Evolutionary conservation across 1,140 invertebrate genomes (phyloP), one percentile per base, ranked within the genome.

Genomic region (Pachypeltis micranthus): DNA sequence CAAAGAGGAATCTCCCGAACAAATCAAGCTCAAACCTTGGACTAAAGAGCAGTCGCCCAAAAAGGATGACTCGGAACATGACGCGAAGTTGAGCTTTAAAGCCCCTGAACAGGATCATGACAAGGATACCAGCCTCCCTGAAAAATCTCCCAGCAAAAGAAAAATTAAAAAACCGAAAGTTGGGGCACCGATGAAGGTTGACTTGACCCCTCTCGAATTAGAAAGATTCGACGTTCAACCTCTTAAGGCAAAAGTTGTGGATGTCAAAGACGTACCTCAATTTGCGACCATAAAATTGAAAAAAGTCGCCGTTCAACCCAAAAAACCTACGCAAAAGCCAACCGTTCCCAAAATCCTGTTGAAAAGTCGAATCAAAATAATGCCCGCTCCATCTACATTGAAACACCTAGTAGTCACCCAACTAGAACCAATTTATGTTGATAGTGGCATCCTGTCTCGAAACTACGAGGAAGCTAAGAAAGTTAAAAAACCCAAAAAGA

Each of bases 271-370:
- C 58, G 76, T 77, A 64, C 76, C 78, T 25, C 78, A 81, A 64
- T 85, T 84, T 67, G 79, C 77, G 25, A 72, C 77, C 65, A 75
- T 84, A 4, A 85, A 85, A 76, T 73, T 86, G 47, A 85, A 81
- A 67, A 86, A 85, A 73, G 71, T 76, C 26, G 63, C 69, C 7
- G 64, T 74, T 24, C 67, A 73, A 19, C 74, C 75, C 54, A 82
- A 81, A 72, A 78, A 77, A 74, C 76, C 78, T 67, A 57, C 69
- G 21, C 72, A 76, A 59, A 67, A 72, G 28, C 65, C 74, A 3
- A 75, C 76, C 25, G 16, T 65, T 55, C 83, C 82, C 0, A 85
- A 85, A 74, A 72, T 86, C 47, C 72, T 83, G 69, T 71, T 87
- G 19, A 83, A 82, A 67, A 86, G 84, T 71, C 76, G 80, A 60